Evolutionary conservation across 2,888 invertebrate genomes (phyloP), one percentile per base, ranked within the genome.

Genomic region (Lamellibrachia columna): DNA sequence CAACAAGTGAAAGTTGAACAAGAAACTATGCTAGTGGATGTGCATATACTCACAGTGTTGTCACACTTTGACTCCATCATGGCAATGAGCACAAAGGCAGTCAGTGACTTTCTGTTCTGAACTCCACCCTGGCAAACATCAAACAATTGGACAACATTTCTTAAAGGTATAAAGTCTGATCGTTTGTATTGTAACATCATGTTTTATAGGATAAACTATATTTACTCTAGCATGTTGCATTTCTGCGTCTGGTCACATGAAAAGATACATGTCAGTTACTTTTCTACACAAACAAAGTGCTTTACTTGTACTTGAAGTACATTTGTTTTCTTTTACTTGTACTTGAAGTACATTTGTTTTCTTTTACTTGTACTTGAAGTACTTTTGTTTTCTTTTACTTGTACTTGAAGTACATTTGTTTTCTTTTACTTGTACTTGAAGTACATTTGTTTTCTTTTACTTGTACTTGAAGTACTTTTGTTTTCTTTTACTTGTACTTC

Each of bases 1-100:
- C 40, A 40, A 40, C 40, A 40, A 40, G 40, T 40, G 40, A 40
- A 58, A 58, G 90, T 15, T 90, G 9, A 3, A 4, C 15, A 9
- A 53, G 91, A n/a, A 52, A 91, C 11, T 52, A 53, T 4, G 15
- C n/a, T 22, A 22, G 90, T 75, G n/a, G 11, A 75, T 75, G n/a
- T 11, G 90, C 15, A 28, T 52, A 40, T 22, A 92, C 92, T n/a
- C n/a, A 28, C 55, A 15, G 40, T 92, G 91, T 15, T 53, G 22
- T 92, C 4, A 92, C 93, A 15, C 53, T 52, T 95, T 22, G 75
- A 3, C 75, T 98, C 98, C 9, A 98, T 97, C 94, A 98, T 97
- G 0, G 98, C 97, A 28, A 98, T 97, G 0, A 98, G 96, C 0
- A 98, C 98, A 95, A 98, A 98, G 0, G 98, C 98, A 0, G 98